These are phyloP conservation scores for Megaleporinus macrocephalus DNA, from an alignment of 2,113 vertebrate species.

Conservation along the genomic window DNA sequence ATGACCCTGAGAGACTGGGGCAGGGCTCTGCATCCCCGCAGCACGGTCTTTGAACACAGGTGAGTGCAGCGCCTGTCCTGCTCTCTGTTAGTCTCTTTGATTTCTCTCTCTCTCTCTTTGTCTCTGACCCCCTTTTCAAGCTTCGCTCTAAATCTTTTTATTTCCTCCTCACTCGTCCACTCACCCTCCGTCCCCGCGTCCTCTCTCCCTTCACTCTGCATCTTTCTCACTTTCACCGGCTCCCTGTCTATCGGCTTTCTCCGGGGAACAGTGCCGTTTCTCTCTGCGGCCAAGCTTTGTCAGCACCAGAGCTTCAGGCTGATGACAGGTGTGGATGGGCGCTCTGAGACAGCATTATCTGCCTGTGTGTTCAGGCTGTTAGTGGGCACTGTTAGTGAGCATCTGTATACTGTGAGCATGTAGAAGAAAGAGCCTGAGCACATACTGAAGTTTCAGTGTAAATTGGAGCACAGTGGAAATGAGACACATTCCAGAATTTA, in stretches of 20 bases:
- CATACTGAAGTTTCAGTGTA: background rate
- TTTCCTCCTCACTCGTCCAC: constrained; percentile 14
- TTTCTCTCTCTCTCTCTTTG: constrained; percentile 1
- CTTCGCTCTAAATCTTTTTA: background rate
- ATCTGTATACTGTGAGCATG: background rate
- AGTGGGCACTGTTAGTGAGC: constrained; percentile 15
- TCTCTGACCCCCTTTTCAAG: constrained; percentile 4
- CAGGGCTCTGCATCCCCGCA: constrained; percentile 71
- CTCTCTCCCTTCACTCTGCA: constrained; percentile 48
- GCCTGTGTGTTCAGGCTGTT: constrained; percentile 25
- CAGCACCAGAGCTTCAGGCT: constrained; percentile 43
- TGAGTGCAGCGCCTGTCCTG: constrained; percentile 32
- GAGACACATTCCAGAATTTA: background rate
- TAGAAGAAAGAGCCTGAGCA: constrained; percentile 10
- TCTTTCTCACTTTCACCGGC: constrained; percentile 50
- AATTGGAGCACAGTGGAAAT: background rate
- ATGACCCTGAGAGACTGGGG: constrained; percentile 78
- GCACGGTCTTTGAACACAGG: constrained; percentile 65
- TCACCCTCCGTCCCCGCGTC: constrained; percentile 10
- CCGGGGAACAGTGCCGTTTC: constrained; percentile 52
- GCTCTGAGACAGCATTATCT: constrained; percentile 46
- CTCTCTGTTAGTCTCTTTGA: constrained; percentile 29
- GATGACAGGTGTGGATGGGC: constrained; percentile 49
- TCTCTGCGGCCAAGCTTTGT: constrained; percentile 38
- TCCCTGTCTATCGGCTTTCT: constrained; percentile 46